Evolutionary conservation across 2,888 invertebrate genomes (phyloP), one percentile per base, ranked within the genome.

Genomic region (Oligia fasciuncula): DNA sequence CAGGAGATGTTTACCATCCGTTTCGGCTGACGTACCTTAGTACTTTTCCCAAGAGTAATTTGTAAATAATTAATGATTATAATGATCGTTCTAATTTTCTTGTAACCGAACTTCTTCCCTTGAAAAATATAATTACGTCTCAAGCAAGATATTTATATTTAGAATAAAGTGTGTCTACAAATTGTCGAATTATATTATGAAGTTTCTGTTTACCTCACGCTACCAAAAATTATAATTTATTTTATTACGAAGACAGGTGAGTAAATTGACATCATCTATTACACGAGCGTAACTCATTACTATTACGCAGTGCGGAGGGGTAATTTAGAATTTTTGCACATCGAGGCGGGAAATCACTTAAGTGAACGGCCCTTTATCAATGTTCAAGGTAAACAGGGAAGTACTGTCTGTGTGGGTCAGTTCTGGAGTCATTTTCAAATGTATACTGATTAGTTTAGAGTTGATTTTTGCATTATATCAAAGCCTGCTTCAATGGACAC

Each of bases 341-440:
- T 80, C 66, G 72, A 77, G 35, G 68, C 74, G 54, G 67, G 67
- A 86, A 87, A 86, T 88, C 75, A 86, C 51, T 69, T 74, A 93
- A 94, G 94, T 93, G 93, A 94, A 93, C 84, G 94, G 93, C 90
- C 95, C 95, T 95, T 95, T 95, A 95, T 95, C 94, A 93, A 91
- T 85, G 89, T 93, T 93, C 96, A 96, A 96, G 96, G 96, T 91
- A 93, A 95, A 92, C 94, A 91, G 91, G 93, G 93, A 94, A 93
- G 91, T 88, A 89, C 80, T 82, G 85, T 60, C 57, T 60, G n/a
- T n/a, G n/a, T 57, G 23, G 11, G 11, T 79, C 72, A 80, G 89
- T 86, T 90, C 88, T 90, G 85, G 83, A 83, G 79, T 82, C 66
- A 91, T 87, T 92, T 83, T 92, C 81, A 88, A 87, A 89, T 92